Evolutionary conservation across 92 coral and sea anemone species (phyloP).

Genomic region (Muricea muricata): DNA sequence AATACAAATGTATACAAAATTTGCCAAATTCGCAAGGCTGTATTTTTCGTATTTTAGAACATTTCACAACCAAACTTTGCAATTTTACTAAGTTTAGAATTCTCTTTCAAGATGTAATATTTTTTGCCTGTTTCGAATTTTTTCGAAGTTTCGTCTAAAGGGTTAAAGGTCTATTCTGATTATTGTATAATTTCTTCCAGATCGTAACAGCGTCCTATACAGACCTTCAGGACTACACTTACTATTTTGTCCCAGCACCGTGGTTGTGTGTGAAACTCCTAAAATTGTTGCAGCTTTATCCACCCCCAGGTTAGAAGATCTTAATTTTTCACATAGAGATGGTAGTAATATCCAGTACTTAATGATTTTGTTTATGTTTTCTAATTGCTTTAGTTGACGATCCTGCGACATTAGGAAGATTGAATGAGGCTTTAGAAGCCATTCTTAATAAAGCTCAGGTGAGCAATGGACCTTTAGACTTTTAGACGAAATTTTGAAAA

Average conservation of each 20-base stretch:
- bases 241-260: slow-evolving; percentile 99
- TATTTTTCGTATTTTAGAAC: too few relatives aligned
- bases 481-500: too few relatives aligned
- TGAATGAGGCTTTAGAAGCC: slow-evolving; percentile 93
- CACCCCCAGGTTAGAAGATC: slow-evolving; percentile 79
- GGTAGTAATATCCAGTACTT: neutral
- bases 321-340: too few relatives aligned
- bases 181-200: slow-evolving; percentile 41
- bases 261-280: slow-evolving; percentile 97
- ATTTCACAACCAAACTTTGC: too few relatives aligned
- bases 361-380: neutral
- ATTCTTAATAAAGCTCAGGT: slow-evolving; percentile 99
- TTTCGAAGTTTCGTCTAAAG: too few relatives aligned
- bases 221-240: slow-evolving; percentile 97
- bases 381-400: slow-evolving; percentile 65
- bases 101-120: too few relatives aligned
- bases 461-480: neutral
- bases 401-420: slow-evolving; percentile 82
- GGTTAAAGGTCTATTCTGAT: neutral
- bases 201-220: slow-evolving; percentile 98
- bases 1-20: too few relatives aligned
- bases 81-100: too few relatives aligned
- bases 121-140: too few relatives aligned
- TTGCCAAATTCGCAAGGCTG: too few relatives aligned
- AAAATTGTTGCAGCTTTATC: slow-evolving; percentile 86